Base-by-base conservation (phyloP, 2,113 vertebrate genomes). In the Rhabdornis inornatus region DNA sequence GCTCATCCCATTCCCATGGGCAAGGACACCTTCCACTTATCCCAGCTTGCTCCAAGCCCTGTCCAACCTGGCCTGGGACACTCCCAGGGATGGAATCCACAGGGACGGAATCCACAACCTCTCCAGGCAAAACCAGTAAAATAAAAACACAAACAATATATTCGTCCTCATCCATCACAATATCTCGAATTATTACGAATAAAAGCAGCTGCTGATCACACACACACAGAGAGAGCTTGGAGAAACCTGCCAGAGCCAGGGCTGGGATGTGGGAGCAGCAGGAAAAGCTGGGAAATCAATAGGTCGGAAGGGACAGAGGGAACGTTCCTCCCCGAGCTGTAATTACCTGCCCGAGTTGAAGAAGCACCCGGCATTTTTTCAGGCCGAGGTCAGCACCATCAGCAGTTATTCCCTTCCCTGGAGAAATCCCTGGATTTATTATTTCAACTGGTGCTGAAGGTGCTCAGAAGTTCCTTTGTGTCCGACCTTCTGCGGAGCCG, bases 341-440 rank as follows among this genome's bases (percentile, higher is more conserved):
- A 37, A 77, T 69, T 31, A 52, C 71, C 93, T 77, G 86, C 9
- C 95, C 86, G 24, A 21, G 31, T 8, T 88, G 85, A 76, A 87
- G 85, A 45, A 85, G 60, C 74, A 39, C 35, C 56, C 69, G 40
- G 75, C 33, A 16, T 27, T 79, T 72, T 79, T 86, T n/a, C 10
- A 40, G 80, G 33, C 22, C 0, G 1, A 39, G 44, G 53, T 68
- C 83, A 75, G 94, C 93, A 80, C 66, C 14, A 64, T 90, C 93
- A 86, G 89, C 87, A 74, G 15, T 72, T 65, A 7, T 35, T 47
- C 60, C 17, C 61, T 52, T 96, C 93, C 95, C 92, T 75, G 63
- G 91, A 90, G 93, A 60, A 91, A 9, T 7, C 14, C 24, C 42
- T 39, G 53, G 21, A 70, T 63, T 89, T 89, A 30, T 75, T 39